Conservation (phyloP, 1,140 invertebrate genomes). For the Caerostris darwini region DNA sequence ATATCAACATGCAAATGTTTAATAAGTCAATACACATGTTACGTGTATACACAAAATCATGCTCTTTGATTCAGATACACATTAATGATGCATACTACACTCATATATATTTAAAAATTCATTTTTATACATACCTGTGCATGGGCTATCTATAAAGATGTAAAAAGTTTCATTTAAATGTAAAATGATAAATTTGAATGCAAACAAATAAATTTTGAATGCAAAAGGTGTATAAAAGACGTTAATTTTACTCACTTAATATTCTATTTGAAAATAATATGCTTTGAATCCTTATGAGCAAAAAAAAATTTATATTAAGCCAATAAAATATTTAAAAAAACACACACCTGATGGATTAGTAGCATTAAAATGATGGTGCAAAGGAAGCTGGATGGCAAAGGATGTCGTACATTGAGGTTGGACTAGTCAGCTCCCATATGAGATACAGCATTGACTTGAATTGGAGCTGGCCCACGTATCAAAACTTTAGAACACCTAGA, state of each 20-base stretch:
- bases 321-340: not conserved
- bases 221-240: not conserved
- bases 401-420: slow-evolving; percentile 76
- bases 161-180: no score
- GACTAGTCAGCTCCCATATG: slow-evolving; percentile 77
- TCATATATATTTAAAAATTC: no score
- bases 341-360: slow-evolving; percentile 32
- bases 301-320: not conserved
- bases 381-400: slow-evolving; percentile 76
- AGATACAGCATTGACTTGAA: slow-evolving; percentile 78
- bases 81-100: no score
- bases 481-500: slow-evolving; percentile 86
- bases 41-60: no score
- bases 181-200: no score
- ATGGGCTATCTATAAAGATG: no score
- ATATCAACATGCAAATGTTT: no score
- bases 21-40: no score
- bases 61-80: no score
- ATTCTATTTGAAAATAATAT: not conserved
- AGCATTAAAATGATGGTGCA: slow-evolving; percentile 72
- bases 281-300: not conserved
- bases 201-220: no score
- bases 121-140: no score
- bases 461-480: slow-evolving; percentile 75
- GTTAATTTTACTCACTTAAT: not conserved